These are phyloP conservation scores for Platichthys stellatus DNA, from an alignment of 2,113 vertebrate species.

Conservation along the genomic window DNA sequence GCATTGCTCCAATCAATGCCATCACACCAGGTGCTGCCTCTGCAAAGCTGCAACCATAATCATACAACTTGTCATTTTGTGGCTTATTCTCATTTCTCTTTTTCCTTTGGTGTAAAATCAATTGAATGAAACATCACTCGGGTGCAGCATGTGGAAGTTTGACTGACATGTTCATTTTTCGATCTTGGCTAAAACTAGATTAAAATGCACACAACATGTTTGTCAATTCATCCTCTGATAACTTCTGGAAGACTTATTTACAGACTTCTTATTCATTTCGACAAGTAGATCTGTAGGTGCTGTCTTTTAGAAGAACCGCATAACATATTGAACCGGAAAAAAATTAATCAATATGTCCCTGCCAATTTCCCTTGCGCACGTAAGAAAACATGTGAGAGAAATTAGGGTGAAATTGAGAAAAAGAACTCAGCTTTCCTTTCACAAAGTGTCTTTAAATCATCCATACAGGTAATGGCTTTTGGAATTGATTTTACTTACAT, in stretches of 20 bases:
- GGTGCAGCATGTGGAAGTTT: neutral
- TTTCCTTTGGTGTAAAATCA: neutral
- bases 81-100: neutral
- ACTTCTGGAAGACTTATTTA: neutral
- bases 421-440: constrained; percentile 40
- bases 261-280: too few species aligned
- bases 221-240: neutral
- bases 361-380: constrained; percentile 14
- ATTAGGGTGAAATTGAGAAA: constrained; percentile 29
- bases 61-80: neutral
- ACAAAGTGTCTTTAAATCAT: constrained; percentile 53
- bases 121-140: neutral
- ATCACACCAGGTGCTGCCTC: neutral
- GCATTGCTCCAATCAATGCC: neutral
- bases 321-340: neutral
- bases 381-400: constrained; percentile 20
- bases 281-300: neutral
- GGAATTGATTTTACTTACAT: constrained; percentile 67
- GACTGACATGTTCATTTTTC: neutral
- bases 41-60: neutral
- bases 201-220: neutral
- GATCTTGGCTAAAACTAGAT: too few species aligned
- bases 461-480: constrained; percentile 57
- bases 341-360: constrained; percentile 6
- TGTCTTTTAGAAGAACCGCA: constrained; percentile 2